A percentile compares a stretch with the other conserved stretches of the same genome.
phyloP scores from a whole-genome alignment of 1,140 invertebrate genomes.

The Macrobrachium nipponense region DNA sequence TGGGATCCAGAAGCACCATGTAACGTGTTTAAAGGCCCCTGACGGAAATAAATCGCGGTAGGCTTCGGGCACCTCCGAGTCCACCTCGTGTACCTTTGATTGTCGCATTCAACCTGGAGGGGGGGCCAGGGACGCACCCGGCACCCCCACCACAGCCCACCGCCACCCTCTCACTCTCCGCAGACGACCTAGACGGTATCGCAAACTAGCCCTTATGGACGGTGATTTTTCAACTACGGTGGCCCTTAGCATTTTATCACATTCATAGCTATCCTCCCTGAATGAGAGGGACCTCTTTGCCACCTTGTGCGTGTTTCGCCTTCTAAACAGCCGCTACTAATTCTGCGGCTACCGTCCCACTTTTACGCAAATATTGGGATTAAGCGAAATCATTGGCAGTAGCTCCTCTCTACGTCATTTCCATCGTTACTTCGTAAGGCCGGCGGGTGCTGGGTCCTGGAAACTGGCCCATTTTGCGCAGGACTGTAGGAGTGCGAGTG shows the following conservation, averaged over 20 bases:
- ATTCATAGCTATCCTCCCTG: constrained; percentile 37
- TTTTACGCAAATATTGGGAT: no score
- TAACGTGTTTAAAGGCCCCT: constrained; percentile 26
- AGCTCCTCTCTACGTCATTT: no score
- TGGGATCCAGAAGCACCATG: constrained; percentile 45
- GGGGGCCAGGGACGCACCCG: neutral
- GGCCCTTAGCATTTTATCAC: constrained; percentile 52
- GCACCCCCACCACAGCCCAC: neutral
- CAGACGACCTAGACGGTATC: constrained; percentile 43
- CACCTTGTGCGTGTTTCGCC: constrained; percentile 47
- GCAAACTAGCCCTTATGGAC: constrained; percentile 45
- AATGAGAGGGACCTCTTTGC: constrained; percentile 33
- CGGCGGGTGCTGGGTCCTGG: neutral
- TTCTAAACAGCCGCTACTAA: constrained; percentile 11
- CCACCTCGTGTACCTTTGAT: constrained; percentile 47
- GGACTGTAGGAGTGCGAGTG: constrained; percentile 8
- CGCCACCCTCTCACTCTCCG: neutral
- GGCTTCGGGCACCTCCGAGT: constrained; percentile 23
- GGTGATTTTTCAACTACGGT: constrained; percentile 57
- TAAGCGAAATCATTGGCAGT: no score
- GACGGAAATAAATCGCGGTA: constrained; percentile 46
- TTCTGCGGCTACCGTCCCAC: constrained; percentile 11
- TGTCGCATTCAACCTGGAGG: constrained; percentile 48
- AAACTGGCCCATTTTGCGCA: neutral
- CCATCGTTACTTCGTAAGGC: no score